Evolutionary conservation across 2,888 invertebrate species (phyloP).

Genomic region (Ectobius pallidus): DNA sequence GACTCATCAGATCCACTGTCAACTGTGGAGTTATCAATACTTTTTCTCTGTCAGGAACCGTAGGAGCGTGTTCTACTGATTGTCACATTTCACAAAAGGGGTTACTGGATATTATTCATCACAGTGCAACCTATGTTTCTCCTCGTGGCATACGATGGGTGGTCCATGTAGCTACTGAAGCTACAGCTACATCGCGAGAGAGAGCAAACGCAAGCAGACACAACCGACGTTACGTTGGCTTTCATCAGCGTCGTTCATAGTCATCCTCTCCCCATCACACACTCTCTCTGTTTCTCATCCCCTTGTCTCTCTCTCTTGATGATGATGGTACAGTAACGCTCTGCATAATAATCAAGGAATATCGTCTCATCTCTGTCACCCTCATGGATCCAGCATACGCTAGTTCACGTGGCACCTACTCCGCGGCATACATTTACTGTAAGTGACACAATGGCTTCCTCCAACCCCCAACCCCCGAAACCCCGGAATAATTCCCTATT

Average conservation of each 20-base stretch:
- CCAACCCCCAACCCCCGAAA: not conserved
- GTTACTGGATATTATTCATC: not conserved
- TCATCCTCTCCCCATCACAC: not conserved
- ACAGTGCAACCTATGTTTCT: not conserved
- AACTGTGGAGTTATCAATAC: too few species aligned
- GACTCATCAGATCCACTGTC: too few species aligned
- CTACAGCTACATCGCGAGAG: not conserved
- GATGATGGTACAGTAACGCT: not conserved
- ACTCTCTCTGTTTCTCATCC: not conserved
- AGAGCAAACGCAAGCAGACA: not conserved
- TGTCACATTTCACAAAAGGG: not conserved
- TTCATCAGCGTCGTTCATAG: not conserved
- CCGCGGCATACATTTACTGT: not conserved
- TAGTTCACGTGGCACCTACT: not conserved
- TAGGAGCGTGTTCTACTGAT: not conserved
- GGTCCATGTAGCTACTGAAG: not conserved
- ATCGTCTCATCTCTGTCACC: too few species aligned
- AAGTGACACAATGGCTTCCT: not conserved
- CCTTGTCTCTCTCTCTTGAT: too few species aligned
- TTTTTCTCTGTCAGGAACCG: too few species aligned
- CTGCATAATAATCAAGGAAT: slow-evolving; percentile 16
- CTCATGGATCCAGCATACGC: too few species aligned
- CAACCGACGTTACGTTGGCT: not conserved
- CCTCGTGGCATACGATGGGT: not conserved
- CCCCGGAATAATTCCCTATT: too few species aligned